These are phyloP conservation scores for Phalloptychus januarius DNA, from an alignment of 2,797 vertebrate species.

Conservation along the genomic window DNA sequence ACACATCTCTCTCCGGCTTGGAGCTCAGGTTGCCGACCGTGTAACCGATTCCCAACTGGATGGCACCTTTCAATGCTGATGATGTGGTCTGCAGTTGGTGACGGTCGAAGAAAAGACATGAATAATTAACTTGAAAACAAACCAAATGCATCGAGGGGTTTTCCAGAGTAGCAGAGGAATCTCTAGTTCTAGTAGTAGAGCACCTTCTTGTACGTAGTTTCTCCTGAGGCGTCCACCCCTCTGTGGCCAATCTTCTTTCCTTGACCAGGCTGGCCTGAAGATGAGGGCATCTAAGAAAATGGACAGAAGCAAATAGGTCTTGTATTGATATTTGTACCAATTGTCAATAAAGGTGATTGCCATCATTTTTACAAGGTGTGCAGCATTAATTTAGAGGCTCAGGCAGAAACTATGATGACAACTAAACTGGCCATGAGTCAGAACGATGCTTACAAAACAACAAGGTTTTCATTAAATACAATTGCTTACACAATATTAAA, in stretches of 20 bases:
- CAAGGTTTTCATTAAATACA: background rate
- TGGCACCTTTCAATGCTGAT: slow-evolving; percentile 95
- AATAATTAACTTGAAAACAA: background rate
- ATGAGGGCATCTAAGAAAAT: slow-evolving; percentile 80
- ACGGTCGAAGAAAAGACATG: background rate
- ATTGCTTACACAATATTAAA: background rate
- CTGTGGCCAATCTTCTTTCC: slow-evolving; percentile 96
- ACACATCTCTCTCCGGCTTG: slow-evolving; percentile 95
- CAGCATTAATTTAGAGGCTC: background rate
- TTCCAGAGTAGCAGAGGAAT: background rate
- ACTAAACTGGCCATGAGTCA: background rate
- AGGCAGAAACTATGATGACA: background rate
- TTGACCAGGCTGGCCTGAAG: slow-evolving; percentile 86
- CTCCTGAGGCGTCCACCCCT: slow-evolving; percentile 94
- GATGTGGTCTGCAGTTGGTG: slow-evolving; percentile 87
- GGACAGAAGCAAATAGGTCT: slow-evolving; percentile 1
- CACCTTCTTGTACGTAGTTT: slow-evolving; percentile 99
- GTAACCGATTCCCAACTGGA: slow-evolving; percentile 97
- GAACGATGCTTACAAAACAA: background rate
- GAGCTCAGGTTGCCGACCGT: slow-evolving; percentile 97
- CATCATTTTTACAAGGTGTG: background rate
- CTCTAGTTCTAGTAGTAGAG: too few species aligned
- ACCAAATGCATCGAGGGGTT: background rate
- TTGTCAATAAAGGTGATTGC: background rate
- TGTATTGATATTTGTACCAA: slow-evolving; percentile 13